Percentiles rank a stretch among this genome's conserved stretches.
phyloP scores from a whole-genome alignment of 1,140 invertebrate genomes.

The Ceratitis capitata region DNA sequence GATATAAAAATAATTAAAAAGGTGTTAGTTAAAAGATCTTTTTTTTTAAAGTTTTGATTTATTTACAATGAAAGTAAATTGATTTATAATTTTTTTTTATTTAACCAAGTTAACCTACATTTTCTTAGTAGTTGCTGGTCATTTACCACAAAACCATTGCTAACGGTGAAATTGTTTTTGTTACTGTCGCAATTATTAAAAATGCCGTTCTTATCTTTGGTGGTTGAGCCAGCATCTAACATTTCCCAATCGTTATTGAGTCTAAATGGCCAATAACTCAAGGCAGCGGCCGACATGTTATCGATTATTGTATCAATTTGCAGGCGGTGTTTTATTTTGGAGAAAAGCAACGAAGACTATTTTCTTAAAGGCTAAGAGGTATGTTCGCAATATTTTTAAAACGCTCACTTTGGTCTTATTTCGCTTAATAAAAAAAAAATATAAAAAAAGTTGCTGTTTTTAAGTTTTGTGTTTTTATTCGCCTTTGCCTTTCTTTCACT shows the following conservation, averaged over 20 bases:
- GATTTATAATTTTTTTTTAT: too few species aligned
- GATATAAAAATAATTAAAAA: neutral
- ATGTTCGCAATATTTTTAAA: too few species aligned
- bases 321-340: too few species aligned
- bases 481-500: neutral
- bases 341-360: too few species aligned
- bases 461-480: too few species aligned
- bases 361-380: too few species aligned
- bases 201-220: neutral
- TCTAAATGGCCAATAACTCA: slow-evolving; percentile 40
- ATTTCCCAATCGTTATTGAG: slow-evolving; percentile 41
- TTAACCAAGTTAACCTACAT: slow-evolving; percentile 32
- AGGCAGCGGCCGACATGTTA: slow-evolving; percentile 42
- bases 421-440: too few species aligned
- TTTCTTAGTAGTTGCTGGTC: slow-evolving; percentile 41
- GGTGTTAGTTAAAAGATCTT: too few species aligned
- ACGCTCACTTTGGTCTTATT: too few species aligned
- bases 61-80: neutral
- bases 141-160: neutral
- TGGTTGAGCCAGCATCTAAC: neutral
- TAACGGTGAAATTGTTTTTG: neutral
- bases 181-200: neutral
- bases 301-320: neutral
- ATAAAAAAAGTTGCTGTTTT: too few species aligned
- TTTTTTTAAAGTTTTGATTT: too few species aligned